phyloP scores from a whole-genome alignment of 2,113 vertebrate species.

The Morone saxatilis region DNA sequence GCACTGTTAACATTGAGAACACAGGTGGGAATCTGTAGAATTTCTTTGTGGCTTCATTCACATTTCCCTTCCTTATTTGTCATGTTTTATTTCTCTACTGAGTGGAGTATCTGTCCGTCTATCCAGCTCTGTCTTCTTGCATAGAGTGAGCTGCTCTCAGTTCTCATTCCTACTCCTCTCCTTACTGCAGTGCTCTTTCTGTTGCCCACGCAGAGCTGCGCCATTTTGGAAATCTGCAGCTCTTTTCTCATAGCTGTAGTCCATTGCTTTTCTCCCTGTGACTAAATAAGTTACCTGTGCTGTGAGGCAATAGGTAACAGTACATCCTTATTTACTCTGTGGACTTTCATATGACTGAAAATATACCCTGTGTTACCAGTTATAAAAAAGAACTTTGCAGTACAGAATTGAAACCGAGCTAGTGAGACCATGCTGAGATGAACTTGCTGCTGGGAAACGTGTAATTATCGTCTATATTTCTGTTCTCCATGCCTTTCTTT shows the following conservation, averaged over 20 bases:
- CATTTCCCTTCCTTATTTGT: conserved; percentile 2
- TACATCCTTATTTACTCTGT: not conserved
- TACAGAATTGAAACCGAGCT: conserved; percentile 1
- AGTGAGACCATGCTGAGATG: conserved; percentile 25
- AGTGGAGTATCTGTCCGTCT: not conserved
- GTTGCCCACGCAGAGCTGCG: conserved; percentile 76
- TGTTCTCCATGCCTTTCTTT: not conserved
- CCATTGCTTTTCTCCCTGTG: conserved; percentile 19
- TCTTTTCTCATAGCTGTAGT: conserved; percentile 54
- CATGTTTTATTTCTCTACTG: not conserved
- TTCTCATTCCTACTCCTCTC: conserved; percentile 60
- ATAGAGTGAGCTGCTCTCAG: conserved; percentile 40
- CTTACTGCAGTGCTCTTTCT: conserved; percentile 64
- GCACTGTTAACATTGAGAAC: not conserved
- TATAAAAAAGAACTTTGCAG: conserved; percentile 1
- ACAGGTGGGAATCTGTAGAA: conserved; percentile 4
- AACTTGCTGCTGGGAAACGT: conserved; percentile 35
- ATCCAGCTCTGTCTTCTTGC: conserved; percentile 2
- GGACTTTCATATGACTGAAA: conserved; percentile 7
- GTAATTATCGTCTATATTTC: conserved; percentile 33
- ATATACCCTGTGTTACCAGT: not conserved
- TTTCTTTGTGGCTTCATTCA: conserved; percentile 4
- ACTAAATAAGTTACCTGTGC: conserved; percentile 48
- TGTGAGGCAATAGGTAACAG: not conserved
- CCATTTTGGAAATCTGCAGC: conserved; percentile 79